Conservation (phyloP, 1,140 invertebrate species). For the Sarcophaga bullata region DNA sequence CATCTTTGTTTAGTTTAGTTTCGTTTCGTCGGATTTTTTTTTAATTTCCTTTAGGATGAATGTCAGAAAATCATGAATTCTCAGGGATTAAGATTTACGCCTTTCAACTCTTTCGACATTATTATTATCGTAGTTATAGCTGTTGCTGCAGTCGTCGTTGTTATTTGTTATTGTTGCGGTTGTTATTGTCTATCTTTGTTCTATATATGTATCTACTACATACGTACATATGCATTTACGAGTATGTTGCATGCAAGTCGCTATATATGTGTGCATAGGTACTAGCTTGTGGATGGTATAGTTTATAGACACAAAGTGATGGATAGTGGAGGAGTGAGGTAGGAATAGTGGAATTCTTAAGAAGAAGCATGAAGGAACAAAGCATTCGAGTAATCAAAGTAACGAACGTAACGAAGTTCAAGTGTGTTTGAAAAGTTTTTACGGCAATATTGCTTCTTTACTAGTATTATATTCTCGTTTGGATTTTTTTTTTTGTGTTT, state of each 20-base stretch:
- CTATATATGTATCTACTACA: not conserved
- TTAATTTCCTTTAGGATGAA: slow-evolving; percentile 22
- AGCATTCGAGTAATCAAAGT: not conserved
- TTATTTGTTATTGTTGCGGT: not conserved
- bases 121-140: slow-evolving; percentile 15
- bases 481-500: not conserved
- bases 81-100: slow-evolving; percentile 41
- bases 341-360: not conserved
- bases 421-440: slow-evolving; percentile 3
- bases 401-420: not conserved
- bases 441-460: not conserved
- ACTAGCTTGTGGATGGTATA: no score
- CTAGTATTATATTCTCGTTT: not conserved
- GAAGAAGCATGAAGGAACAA: not conserved
- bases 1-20: not conserved
- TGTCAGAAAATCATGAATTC: slow-evolving; percentile 36
- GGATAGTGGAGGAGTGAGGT: no score
- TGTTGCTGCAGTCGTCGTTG: not conserved
- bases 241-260: no score
- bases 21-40: slow-evolving; percentile 6
- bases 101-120: slow-evolving; percentile 41
- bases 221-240: not conserved
- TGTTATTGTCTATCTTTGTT: slow-evolving; percentile 5
- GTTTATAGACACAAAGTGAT: no score
- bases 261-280: no score